A percentile compares a stretch with the other conserved stretches of the same genome.
phyloP scores from a whole-genome alignment of 2,888 invertebrate genomes.

The Neelides folsomi region DNA sequence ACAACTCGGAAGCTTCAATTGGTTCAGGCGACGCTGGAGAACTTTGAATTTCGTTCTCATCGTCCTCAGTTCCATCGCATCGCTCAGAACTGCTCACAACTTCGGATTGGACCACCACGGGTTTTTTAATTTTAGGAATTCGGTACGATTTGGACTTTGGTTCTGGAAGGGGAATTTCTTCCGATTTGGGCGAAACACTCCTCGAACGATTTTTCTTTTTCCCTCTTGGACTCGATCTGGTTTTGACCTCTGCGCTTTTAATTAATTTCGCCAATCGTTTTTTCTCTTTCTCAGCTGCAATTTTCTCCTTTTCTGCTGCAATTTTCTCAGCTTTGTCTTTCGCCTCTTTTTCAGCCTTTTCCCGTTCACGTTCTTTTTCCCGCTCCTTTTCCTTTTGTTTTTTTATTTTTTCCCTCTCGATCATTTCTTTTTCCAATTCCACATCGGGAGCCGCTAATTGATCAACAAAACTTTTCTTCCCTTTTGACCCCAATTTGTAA shows the following conservation, averaged over 20 bases:
- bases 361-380: not conserved
- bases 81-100: too few relatives aligned
- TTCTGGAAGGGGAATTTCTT: not conserved
- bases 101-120: too few relatives aligned
- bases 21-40: too few relatives aligned
- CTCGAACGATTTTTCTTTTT: not conserved
- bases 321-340: not conserved
- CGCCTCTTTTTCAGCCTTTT: conserved; percentile 1
- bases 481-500: not conserved
- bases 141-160: conserved; percentile 37
- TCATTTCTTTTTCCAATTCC: conserved; percentile 6
- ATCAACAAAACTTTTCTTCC: not conserved
- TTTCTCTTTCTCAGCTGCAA: not conserved
- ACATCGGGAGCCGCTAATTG: not conserved
- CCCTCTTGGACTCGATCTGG: not conserved
- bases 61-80: too few relatives aligned
- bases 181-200: not conserved
- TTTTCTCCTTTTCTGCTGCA: conserved; percentile 3
- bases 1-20: too few relatives aligned
- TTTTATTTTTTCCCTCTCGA: conserved; percentile 2
- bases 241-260: not conserved
- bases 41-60: too few relatives aligned
- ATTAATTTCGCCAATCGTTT: not conserved
- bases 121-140: conserved; percentile 43
- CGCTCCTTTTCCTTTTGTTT: conserved; percentile 1